phyloP scores from a whole-genome alignment of 1,140 invertebrate genomes.

The Laupala kohalensis region DNA sequence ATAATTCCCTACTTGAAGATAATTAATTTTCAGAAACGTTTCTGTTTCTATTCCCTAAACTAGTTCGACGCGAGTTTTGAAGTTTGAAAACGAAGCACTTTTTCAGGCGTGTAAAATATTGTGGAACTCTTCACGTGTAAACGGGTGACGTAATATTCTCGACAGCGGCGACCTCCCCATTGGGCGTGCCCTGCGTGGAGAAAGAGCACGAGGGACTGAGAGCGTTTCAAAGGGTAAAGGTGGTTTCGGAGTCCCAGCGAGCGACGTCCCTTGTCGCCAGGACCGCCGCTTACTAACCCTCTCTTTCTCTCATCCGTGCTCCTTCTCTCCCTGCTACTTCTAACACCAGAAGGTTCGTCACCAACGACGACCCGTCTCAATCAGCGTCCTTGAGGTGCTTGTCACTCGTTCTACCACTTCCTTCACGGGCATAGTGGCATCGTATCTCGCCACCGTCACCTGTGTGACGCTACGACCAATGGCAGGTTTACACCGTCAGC shows the following conservation, averaged over 20 bases:
- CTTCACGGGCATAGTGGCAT: no score
- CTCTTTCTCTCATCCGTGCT: neutral
- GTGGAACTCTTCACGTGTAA: neutral
- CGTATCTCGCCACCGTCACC: neutral
- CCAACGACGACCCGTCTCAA: no score
- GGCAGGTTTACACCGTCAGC: no score
- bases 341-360: no score
- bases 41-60: neutral
- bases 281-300: no score
- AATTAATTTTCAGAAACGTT: neutral
- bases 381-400: no score
- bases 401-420: no score
- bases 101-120: neutral
- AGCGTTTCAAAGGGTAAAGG: neutral
- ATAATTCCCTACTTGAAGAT: neutral
- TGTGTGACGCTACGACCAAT: no score
- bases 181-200: no score
- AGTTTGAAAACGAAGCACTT: neutral
- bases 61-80: neutral
- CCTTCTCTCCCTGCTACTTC: no score
- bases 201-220: neutral
- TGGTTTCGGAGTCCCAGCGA: neutral
- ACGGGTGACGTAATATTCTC: neutral
- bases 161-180: neutral
- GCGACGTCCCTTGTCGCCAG: neutral